Percentiles rank a stretch among this genome's conserved stretches.
These are phyloP conservation scores for Champsocephalus esox DNA, from an alignment of 2,797 vertebrate species.

Conservation along the genomic window DNA sequence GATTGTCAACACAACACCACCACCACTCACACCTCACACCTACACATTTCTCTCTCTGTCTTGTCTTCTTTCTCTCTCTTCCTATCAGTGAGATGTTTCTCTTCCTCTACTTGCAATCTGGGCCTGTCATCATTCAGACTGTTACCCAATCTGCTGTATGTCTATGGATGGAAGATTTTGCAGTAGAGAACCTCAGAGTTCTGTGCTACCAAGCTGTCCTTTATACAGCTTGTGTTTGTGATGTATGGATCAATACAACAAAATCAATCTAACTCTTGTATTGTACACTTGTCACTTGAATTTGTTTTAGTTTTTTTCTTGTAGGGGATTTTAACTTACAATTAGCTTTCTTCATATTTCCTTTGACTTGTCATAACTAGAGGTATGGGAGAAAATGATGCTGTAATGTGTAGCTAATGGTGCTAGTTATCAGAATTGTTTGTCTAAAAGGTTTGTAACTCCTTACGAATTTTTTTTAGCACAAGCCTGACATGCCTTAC, in stretches of 20 bases:
- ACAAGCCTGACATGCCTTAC: slow-evolving; percentile 6
- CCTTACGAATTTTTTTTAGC: slow-evolving; percentile 12
- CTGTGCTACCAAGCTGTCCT: not conserved
- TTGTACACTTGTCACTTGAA: not conserved
- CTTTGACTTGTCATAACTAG: not conserved
- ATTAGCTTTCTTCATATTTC: not conserved
- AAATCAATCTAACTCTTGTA: not conserved
- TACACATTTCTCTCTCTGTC: slow-evolving; percentile 55
- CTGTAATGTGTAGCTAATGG: not conserved
- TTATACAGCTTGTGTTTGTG: not conserved
- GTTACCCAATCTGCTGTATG: slow-evolving; percentile 34
- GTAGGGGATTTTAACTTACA: not conserved
- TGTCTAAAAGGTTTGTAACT: slow-evolving; percentile 6
- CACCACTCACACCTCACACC: slow-evolving; percentile 54
- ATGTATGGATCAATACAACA: not conserved
- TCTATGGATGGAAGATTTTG: slow-evolving; percentile 27
- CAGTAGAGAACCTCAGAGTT: not conserved
- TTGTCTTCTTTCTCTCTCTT: slow-evolving; percentile 50
- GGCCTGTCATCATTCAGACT: slow-evolving; percentile 54
- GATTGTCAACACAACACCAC: slow-evolving; percentile 46
- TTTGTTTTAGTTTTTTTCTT: not conserved
- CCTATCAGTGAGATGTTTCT: slow-evolving; percentile 42
- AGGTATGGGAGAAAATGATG: not conserved
- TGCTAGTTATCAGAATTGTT: not conserved
- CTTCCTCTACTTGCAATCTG: slow-evolving; percentile 56